Conservation (phyloP, 1,140 invertebrate genomes). For the Zaprionus ornatus region DNA sequence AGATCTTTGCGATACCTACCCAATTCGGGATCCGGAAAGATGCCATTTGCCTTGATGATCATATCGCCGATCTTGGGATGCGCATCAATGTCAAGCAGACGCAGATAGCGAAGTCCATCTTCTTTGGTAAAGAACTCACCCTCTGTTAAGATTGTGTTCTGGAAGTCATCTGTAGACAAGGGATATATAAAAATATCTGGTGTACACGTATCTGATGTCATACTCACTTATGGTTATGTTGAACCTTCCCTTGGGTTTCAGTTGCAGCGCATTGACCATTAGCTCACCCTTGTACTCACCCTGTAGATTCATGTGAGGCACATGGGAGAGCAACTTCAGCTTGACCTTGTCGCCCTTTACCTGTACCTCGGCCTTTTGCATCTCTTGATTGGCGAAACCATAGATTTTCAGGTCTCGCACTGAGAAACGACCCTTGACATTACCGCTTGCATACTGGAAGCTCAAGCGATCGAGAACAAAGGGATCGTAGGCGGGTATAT, state of each 20-base stretch:
- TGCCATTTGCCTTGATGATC: slow-evolving; percentile 71
- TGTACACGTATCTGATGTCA: background rate
- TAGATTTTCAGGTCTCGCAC: slow-evolving; percentile 60
- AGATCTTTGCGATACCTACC: slow-evolving; percentile 48
- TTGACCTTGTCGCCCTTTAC: slow-evolving; percentile 51
- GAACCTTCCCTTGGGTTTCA: slow-evolving; percentile 77
- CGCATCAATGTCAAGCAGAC: slow-evolving; percentile 55
- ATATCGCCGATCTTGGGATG: slow-evolving; percentile 68
- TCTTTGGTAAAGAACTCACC: slow-evolving; percentile 66
- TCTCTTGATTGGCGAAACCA: slow-evolving; percentile 50
- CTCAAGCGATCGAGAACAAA: slow-evolving; percentile 59
- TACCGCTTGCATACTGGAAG: slow-evolving; percentile 65
- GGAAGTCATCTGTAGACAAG: slow-evolving; percentile 58
- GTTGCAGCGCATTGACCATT: slow-evolving; percentile 64
- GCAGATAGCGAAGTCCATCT: slow-evolving; percentile 61
- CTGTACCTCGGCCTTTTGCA: slow-evolving; percentile 55
- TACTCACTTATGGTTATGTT: slow-evolving; percentile 76
- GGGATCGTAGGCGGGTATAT: slow-evolving; percentile 75
- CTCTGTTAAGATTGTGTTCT: slow-evolving; percentile 46
- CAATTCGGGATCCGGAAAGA: slow-evolving; percentile 77
- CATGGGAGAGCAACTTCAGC: slow-evolving; percentile 22
- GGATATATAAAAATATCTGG: background rate
- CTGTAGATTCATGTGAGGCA: slow-evolving; percentile 65
- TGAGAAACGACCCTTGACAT: slow-evolving; percentile 61
- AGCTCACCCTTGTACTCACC: slow-evolving; percentile 80